phyloP scores from a whole-genome alignment of 2,888 invertebrate species.

The Slavum lentiscoides region DNA sequence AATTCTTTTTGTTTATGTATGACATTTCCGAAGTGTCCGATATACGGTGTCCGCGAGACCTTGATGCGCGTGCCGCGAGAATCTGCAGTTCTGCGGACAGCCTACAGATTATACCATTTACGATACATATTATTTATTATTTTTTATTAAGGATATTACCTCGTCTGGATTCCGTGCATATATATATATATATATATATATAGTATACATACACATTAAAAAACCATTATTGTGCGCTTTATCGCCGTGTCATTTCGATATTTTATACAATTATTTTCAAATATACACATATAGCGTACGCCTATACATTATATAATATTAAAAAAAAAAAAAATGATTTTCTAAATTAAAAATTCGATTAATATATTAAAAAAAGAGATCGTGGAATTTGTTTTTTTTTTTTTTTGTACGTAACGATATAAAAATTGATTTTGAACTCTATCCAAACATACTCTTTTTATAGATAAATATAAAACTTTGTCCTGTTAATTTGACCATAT shows the following conservation, averaged over 20 bases:
- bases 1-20: conserved; percentile 23
- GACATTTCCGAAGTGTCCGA: conserved; percentile 50
- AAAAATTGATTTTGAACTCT: no score
- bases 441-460: no score
- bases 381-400: no score
- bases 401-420: no score
- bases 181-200: no score
- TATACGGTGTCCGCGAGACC: conserved; percentile 29
- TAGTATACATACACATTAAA: not conserved
- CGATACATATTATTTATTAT: conserved; percentile 19
- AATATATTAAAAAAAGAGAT: no score
- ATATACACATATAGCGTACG: not conserved
- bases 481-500: no score
- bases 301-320: no score
- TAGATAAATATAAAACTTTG: no score
- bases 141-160: conserved; percentile 47
- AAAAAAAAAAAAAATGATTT: no score
- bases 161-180: conserved; percentile 13
- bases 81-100: conserved; percentile 43
- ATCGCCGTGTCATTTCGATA: conserved; percentile 29
- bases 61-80: conserved; percentile 26
- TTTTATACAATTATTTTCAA: not conserved
- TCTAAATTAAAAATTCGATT: no score
- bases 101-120: conserved; percentile 49
- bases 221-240: conserved; percentile 14